Percentiles rank a stretch among this genome's conserved stretches.
Evolutionary conservation across 2,113 vertebrate genomes (phyloP).

Genomic region (cat (Felis catus)): DNA sequence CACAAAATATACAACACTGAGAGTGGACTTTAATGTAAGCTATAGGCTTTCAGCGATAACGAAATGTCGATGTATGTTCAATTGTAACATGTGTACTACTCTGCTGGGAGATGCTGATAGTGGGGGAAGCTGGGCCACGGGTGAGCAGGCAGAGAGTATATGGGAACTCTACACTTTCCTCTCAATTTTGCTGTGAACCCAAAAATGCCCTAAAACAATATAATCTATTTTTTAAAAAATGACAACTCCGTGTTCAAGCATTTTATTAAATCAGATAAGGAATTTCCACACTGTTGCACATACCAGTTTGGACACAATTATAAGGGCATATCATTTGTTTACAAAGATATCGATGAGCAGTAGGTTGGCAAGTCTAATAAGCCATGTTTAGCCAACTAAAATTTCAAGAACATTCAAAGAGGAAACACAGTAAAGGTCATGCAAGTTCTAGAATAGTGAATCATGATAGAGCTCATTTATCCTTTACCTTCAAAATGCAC

Average conservation of each 20-base stretch:
- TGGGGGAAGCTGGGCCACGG: not conserved
- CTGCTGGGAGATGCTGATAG: not conserved
- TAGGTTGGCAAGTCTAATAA: constrained; percentile 9
- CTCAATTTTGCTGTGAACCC: not conserved
- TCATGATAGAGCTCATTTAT: constrained; percentile 10
- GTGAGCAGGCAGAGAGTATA: not conserved
- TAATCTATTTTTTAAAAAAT: not conserved
- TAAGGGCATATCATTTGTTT: constrained; percentile 47
- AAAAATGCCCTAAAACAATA: not conserved
- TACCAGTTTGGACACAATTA: constrained; percentile 12
- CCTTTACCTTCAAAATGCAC: constrained; percentile 16
- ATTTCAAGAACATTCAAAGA: constrained; percentile 56
- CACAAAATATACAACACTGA: not conserved
- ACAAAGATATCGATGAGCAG: not conserved
- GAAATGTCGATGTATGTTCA: not conserved
- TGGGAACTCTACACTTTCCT: not conserved
- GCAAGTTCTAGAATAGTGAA: constrained; percentile 34
- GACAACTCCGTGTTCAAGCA: constrained; percentile 62
- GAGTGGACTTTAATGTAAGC: not conserved
- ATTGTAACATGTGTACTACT: not conserved
- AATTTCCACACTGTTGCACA: constrained; percentile 56
- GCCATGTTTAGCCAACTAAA: not conserved
- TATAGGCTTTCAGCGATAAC: not conserved
- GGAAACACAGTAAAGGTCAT: constrained; percentile 59
- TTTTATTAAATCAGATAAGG: constrained; percentile 80